phyloP scores from a whole-genome alignment of 2,797 vertebrate genomes.

The Ammospiza maritima region DNA sequence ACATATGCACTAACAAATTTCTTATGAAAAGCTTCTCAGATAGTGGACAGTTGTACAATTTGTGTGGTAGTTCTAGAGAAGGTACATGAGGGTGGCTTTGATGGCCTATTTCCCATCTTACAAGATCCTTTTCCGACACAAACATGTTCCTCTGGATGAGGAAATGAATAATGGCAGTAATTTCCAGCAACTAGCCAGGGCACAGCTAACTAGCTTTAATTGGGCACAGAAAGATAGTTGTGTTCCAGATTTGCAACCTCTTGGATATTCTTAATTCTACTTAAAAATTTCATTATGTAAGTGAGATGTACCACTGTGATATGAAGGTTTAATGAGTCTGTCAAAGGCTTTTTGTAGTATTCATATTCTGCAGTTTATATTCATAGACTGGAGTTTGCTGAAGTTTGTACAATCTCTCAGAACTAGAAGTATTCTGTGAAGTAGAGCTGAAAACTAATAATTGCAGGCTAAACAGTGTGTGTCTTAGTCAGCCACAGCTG shows the following conservation, averaged over 20 bases:
- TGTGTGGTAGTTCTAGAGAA: not conserved
- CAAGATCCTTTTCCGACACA: not conserved
- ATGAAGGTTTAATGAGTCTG: not conserved
- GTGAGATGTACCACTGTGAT: not conserved
- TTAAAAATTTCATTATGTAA: not conserved
- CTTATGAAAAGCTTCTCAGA: not conserved
- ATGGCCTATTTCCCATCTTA: not conserved
- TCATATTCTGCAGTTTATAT: not conserved
- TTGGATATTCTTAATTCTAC: not conserved
- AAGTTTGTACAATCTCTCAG: rapidly evolving
- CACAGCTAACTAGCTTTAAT: not conserved
- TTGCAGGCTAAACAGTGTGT: not conserved
- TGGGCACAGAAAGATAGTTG: not conserved
- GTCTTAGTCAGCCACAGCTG: not conserved
- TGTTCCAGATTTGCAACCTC: not conserved
- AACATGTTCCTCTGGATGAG: not conserved
- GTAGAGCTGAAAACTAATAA: not conserved
- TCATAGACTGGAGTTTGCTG: not conserved
- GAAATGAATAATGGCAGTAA: not conserved
- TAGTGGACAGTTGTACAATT: not conserved
- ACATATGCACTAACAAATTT: not conserved
- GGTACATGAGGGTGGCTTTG: not conserved
- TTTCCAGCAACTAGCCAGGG: not conserved
- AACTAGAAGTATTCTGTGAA: not conserved
- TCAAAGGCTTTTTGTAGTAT: not conserved